A percentile compares a stretch with the other conserved stretches of the same genome.
phyloP scores from a whole-genome alignment of 2,797 vertebrate genomes.

The Anisognathus igniventris region DNA sequence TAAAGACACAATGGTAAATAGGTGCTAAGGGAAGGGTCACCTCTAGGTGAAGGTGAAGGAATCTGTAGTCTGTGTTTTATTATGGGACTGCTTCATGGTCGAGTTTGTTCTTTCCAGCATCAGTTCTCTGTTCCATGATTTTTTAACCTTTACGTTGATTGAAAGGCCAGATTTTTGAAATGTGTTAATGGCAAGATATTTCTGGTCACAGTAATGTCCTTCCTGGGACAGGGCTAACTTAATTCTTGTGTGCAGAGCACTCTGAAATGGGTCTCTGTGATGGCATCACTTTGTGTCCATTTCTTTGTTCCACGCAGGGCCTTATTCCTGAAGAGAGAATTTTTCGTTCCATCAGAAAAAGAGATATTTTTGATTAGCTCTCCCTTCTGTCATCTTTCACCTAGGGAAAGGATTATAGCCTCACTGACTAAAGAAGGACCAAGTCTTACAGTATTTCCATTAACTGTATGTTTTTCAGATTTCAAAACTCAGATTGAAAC shows the following conservation, averaged over 20 bases:
- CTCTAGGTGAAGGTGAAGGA: background rate
- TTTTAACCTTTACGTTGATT: background rate
- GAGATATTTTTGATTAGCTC: background rate
- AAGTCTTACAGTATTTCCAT: background rate
- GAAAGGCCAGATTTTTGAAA: background rate
- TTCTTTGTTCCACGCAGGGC: rapidly evolving
- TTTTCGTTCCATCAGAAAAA: background rate
- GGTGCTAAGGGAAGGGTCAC: background rate
- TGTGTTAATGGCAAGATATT: background rate
- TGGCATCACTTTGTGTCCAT: background rate
- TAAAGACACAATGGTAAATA: background rate
- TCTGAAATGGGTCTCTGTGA: background rate
- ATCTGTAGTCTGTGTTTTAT: background rate
- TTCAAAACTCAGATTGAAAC: background rate
- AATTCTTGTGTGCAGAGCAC: background rate
- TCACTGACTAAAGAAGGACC: background rate
- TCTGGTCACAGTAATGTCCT: background rate
- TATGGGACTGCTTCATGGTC: background rate
- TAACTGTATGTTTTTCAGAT: background rate
- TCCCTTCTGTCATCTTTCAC: background rate
- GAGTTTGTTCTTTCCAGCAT: background rate
- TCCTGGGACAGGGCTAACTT: background rate
- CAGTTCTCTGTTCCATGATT: background rate
- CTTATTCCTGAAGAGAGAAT: background rate
- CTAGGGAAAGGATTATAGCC: background rate